Percentiles rank a stretch among this genome's conserved stretches.
Evolutionary conservation across 1,140 invertebrate genomes (phyloP).

Genomic region (Sinella curviseta): DNA sequence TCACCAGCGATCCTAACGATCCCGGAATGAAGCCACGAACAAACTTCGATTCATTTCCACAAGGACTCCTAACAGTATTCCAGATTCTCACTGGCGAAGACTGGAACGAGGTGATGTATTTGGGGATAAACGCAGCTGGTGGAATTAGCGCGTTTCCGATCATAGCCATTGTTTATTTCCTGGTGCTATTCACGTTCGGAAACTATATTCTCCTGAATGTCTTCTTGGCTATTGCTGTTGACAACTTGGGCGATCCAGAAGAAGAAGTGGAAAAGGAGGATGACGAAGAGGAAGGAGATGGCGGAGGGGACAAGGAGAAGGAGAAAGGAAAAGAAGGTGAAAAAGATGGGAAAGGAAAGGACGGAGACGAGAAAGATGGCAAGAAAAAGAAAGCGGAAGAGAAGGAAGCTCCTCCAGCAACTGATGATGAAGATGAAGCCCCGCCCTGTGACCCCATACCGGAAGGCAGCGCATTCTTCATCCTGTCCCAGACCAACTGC

Average conservation of each 20-base stretch:
- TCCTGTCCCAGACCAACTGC: conserved; percentile 83
- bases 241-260: conserved; percentile 33
- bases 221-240: too few relatives aligned
- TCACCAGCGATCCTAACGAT: conserved; percentile 81
- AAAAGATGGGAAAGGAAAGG: background rate
- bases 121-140: conserved; percentile 94
- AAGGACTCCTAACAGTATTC: conserved; percentile 96
- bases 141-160: conserved; percentile 82
- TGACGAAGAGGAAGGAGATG: conserved; percentile 52
- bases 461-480: too few relatives aligned
- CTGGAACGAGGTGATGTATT: conserved; percentile 99
- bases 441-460: too few relatives aligned
- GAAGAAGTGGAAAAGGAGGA: conserved; percentile 50
- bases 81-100: conserved; percentile 99
- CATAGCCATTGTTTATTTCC: conserved; percentile 96
- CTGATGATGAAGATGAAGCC: background rate
- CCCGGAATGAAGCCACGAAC: conserved; percentile 85
- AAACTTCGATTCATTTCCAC: conserved; percentile 98
- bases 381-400: background rate
- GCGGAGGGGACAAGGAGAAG: conserved; percentile 30
- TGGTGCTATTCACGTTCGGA: conserved; percentile 98
- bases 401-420: background rate
- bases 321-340: conserved; percentile 11
- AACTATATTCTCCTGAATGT: too few relatives aligned
- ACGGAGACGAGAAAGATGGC: background rate